phyloP scores from a whole-genome alignment of 2,113 vertebrate genomes.

The Emydocephalus ijimae region DNA sequence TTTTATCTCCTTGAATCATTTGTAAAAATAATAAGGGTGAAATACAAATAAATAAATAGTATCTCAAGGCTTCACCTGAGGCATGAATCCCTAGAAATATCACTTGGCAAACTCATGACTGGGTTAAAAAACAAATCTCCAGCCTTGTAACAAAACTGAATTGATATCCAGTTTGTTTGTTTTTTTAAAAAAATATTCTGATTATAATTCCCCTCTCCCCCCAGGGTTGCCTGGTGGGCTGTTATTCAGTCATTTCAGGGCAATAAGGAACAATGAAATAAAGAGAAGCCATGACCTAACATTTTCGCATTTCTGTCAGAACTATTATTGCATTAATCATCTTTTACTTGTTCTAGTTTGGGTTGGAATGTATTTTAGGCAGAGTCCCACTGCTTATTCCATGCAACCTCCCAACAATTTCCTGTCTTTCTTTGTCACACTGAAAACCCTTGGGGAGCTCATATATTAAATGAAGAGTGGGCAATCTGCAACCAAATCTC shows the following conservation, averaged over 20 bases:
- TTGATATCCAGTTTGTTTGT: not conserved
- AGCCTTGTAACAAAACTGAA: not conserved
- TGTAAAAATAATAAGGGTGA: no score
- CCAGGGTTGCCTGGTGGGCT: not conserved
- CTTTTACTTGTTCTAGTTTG: not conserved
- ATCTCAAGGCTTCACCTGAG: not conserved
- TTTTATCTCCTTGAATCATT: no score
- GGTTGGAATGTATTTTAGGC: not conserved
- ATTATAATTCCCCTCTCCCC: not conserved
- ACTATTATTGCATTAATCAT: not conserved
- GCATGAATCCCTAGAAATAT: not conserved
- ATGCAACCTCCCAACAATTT: not conserved
- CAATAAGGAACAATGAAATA: not conserved
- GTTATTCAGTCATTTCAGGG: not conserved
- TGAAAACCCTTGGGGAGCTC: not conserved
- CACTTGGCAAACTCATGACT: not conserved
- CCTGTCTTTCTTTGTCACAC: not conserved
- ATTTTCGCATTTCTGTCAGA: not conserved
- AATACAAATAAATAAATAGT: not conserved
- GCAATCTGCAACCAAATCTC: not conserved
- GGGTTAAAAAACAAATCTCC: not conserved
- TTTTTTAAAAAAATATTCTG: not conserved
- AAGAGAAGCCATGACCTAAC: not conserved
- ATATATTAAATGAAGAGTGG: not conserved
- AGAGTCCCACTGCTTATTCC: not conserved